These are phyloP conservation scores for Suncus etruscus DNA, from an alignment of 2,113 vertebrate genomes.

Conservation along the genomic window DNA sequence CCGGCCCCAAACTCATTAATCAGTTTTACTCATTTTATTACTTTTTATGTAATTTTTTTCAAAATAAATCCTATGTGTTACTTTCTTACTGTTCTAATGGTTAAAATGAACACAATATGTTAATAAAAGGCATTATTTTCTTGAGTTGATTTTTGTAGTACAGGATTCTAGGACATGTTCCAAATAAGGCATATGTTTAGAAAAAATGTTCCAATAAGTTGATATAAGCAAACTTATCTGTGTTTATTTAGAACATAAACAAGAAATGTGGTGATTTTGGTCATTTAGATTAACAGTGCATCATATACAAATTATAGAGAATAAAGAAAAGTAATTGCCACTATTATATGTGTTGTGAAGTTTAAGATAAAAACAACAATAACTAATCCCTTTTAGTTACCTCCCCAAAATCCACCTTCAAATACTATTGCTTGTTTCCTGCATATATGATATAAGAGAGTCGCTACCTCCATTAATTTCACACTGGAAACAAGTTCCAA, in stretches of 20 bases:
- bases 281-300: not conserved
- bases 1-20: too few species aligned
- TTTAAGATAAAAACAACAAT: too few species aligned
- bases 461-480: too few species aligned
- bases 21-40: too few species aligned
- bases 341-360: too few species aligned
- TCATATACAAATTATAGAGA: not conserved
- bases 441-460: too few species aligned
- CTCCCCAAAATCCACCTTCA: too few species aligned
- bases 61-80: not conserved
- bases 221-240: not conserved
- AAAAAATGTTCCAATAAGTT: not conserved
- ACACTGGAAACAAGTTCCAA: too few species aligned
- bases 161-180: not conserved
- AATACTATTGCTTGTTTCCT: too few species aligned
- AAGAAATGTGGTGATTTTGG: not conserved
- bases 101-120: not conserved
- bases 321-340: too few species aligned
- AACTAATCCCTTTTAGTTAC: too few species aligned
- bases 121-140: not conserved
- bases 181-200: not conserved
- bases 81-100: not conserved
- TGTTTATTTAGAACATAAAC: not conserved
- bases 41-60: not conserved
- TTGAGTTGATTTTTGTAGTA: not conserved